phyloP scores from a whole-genome alignment of 2,888 invertebrate species.

The Amitus sp. region DNA sequence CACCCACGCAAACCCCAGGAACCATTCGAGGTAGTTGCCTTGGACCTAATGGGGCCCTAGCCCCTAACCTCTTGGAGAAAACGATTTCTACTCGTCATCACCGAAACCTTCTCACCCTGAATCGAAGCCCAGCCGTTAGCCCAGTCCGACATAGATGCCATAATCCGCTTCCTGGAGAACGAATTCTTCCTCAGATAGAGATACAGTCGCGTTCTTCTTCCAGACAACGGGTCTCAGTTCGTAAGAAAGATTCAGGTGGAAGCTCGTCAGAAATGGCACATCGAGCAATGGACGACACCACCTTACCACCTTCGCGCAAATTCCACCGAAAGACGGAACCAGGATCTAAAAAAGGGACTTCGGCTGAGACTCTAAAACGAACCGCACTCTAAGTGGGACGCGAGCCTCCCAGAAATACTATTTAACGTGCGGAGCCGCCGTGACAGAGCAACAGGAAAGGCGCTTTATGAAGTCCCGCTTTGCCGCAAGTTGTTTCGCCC shows the following conservation, averaged over 20 bases:
- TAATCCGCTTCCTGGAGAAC: conserved; percentile 11
- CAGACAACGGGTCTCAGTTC: conserved; percentile 35
- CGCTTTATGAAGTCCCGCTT: neutral
- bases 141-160: conserved; percentile 1
- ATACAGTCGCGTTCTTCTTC: conserved; percentile 15
- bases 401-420: conserved; percentile 5
- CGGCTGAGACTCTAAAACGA: conserved; percentile 4
- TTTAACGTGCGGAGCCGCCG: conserved; percentile 4
- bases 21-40: conserved; percentile 17
- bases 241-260: too few relatives aligned
- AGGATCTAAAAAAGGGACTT: conserved; percentile 31
- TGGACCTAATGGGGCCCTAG: conserved; percentile 40
- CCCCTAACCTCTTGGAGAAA: conserved; percentile 20
- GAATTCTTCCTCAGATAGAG: conserved; percentile 16
- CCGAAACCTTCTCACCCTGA: conserved; percentile 43
- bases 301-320: conserved; percentile 31
- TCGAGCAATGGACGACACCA: conserved; percentile 26
- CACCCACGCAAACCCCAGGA: conserved; percentile 8
- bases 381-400: conserved; percentile 14
- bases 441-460: too few relatives aligned
- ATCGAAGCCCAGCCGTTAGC: conserved; percentile 38
- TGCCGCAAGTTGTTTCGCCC: neutral
- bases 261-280: too few relatives aligned
- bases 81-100: conserved; percentile 37
- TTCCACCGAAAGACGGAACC: conserved; percentile 28